phyloP scores from a whole-genome alignment of 2,113 vertebrate genomes.

The Ciconia stormi region DNA sequence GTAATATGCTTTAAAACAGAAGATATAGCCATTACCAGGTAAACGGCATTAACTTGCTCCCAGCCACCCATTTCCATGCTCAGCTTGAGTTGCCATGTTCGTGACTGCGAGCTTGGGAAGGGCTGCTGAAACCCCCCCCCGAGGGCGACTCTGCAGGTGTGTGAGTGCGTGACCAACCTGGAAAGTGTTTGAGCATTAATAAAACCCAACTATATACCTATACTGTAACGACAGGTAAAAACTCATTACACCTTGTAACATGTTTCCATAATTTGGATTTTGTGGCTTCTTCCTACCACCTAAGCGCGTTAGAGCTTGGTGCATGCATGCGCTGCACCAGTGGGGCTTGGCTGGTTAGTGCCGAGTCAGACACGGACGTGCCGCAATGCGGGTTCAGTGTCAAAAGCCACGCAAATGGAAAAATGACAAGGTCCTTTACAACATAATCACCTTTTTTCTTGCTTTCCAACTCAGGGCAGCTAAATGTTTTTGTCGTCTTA shows the following conservation, averaged over 20 bases:
- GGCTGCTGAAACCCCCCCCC: not conserved
- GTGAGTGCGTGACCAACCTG: not conserved
- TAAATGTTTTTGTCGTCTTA: not conserved
- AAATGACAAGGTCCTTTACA: not conserved
- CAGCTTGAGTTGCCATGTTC: not conserved
- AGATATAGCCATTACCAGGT: not conserved
- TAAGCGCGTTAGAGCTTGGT: rapidly evolving
- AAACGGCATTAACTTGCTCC: not conserved
- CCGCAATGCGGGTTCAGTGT: rapidly evolving
- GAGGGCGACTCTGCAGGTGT: not conserved
- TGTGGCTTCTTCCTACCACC: not conserved
- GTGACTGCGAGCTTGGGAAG: not conserved
- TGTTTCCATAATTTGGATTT: not conserved
- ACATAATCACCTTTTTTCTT: not conserved
- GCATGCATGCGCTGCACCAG: rapidly evolving
- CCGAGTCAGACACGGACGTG: rapidly evolving
- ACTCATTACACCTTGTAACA: not conserved
- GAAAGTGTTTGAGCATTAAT: not conserved
- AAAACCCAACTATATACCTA: too few species aligned
- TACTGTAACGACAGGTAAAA: not conserved
- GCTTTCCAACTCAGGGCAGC: not conserved
- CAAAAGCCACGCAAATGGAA: not conserved
- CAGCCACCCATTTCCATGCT: not conserved
- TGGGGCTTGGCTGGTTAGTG: not conserved
- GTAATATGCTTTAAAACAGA: not conserved